Evolutionary conservation across 2,888 invertebrate genomes (phyloP), one percentile per base, ranked within the genome.

Genomic region (Lasioglossum morio): DNA sequence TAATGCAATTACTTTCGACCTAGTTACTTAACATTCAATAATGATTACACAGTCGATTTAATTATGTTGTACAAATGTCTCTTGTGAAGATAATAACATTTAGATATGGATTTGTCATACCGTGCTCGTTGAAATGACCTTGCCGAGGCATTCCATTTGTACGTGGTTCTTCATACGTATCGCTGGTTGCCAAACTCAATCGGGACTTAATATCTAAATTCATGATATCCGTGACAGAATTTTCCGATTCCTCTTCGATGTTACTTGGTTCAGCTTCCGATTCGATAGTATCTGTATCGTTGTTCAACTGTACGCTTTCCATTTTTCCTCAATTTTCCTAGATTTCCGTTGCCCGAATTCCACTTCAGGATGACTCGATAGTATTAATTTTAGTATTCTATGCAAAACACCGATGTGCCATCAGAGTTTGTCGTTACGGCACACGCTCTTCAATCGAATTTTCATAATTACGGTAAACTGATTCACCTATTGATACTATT

Each of bases 91-190:
- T n/a, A 57, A 57, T 8, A 74, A 74, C n/a, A 37, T 57, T 37
- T 57, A 74, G 34, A 57, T 57, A 48, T 53, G 73, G 63, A 81
- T 75, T 73, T 63, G 37, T 73, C 87, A 82, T 91, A 95, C 95
- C 94, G 87, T 92, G 91, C 91, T 94, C 92, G 88, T 92, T 92
- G 91, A 92, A 91, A 92, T 94, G 94, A 94, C 94, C 73, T 73
- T 73, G 73, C 5, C 94, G 93, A 73, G 93, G 92, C 85, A 94
- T 84, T 27, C 95, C 95, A 83, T 95, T 95, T 27, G 92, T 90
- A 72, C 86, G 87, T 27, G 81, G 83, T 46, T 92, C 87, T 57
- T 86, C 86, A 43, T 60, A 86, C 53, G 75, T 79, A 74, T 89
- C 89, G 43, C 81, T 87, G 60, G 91, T 85, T 77, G 91, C 86